Conservation (phyloP, 2,113 vertebrate species). For the Microcebus lehilahytsara region DNA sequence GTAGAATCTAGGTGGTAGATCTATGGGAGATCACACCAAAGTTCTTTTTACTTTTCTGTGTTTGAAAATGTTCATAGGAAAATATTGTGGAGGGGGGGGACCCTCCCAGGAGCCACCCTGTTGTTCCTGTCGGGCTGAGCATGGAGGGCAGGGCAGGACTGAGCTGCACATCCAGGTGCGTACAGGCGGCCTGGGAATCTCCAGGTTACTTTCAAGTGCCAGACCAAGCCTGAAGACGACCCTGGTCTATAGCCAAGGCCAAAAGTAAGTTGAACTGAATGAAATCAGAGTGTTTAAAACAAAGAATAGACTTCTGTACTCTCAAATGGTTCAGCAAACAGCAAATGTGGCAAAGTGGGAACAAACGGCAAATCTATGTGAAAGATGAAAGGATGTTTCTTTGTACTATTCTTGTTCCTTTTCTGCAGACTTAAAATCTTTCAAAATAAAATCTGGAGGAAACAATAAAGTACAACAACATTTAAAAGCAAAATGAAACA, state of each 20-base stretch:
- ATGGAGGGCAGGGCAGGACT: neutral
- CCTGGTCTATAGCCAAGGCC: neutral
- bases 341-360: neutral
- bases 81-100: neutral
- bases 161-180: neutral
- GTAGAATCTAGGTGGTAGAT: neutral
- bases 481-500: neutral
- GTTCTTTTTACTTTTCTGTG: neutral
- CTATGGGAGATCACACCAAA: neutral
- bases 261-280: neutral
- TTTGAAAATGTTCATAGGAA: constrained; percentile 42
- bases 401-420: neutral
- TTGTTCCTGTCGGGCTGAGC: neutral
- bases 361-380: neutral
- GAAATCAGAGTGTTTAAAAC: neutral
- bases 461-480: neutral
- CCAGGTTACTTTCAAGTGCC: neutral
- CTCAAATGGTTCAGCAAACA: neutral
- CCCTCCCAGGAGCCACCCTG: neutral
- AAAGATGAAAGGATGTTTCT: neutral
- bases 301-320: neutral
- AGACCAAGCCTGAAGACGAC: neutral
- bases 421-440: neutral
- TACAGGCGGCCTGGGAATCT: neutral
- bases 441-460: constrained; percentile 8